These are phyloP conservation scores for Petrocephalus schoutedeni DNA, from an alignment of 2,797 vertebrate species.

Conservation along the genomic window DNA sequence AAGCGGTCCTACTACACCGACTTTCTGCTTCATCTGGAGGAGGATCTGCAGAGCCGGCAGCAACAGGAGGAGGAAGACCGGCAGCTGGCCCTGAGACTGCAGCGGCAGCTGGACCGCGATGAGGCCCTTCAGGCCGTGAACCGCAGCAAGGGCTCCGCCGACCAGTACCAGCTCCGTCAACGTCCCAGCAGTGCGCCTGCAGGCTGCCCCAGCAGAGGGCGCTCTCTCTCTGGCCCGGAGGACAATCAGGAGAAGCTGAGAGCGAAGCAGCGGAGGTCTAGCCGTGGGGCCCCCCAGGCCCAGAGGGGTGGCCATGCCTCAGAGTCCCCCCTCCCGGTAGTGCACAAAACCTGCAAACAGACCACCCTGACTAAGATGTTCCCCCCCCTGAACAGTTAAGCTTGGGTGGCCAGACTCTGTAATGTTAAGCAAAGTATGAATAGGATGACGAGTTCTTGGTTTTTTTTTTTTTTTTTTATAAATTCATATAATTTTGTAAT, in stretches of 20 bases:
- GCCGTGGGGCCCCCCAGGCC: background rate
- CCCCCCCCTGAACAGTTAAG: conserved; percentile 42
- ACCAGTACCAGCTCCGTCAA: conserved; percentile 70
- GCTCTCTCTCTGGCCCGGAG: background rate
- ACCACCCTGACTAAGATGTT: conserved; percentile 54
- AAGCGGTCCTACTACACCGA: conserved; percentile 33
- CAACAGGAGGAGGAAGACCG: conserved; percentile 82
- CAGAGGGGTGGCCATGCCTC: background rate
- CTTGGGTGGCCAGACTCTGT: background rate
- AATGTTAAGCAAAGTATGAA: background rate
- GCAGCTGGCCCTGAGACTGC: conserved; percentile 74
- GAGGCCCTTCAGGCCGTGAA: conserved; percentile 47
- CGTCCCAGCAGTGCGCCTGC: conserved; percentile 19
- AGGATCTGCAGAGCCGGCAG: conserved; percentile 54
- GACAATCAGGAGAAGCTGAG: conserved; percentile 13
- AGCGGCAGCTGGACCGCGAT: conserved; percentile 72
- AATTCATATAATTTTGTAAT: background rate
- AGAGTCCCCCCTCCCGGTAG: background rate
- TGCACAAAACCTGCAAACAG: conserved; percentile 42
- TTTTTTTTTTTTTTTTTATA: background rate
- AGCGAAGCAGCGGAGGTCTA: background rate
- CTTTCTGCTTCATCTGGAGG: conserved; percentile 53
- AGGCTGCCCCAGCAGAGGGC: background rate
- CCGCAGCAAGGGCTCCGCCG: conserved; percentile 75
- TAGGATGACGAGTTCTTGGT: background rate